Evolutionary conservation across 2,113 vertebrate species (phyloP).

Genomic region (Equus quagga): DNA sequence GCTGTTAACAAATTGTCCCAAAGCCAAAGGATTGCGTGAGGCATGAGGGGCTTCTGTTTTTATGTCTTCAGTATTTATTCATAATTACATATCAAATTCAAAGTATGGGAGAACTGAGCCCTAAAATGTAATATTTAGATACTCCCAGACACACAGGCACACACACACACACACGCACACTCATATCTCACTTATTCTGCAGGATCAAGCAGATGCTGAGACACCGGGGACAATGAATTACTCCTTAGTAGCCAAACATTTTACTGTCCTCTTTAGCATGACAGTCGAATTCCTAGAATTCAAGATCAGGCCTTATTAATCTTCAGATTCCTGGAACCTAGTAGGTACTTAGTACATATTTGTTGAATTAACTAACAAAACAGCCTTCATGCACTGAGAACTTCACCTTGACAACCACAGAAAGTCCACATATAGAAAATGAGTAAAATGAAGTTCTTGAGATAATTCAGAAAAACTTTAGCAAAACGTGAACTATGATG

Average conservation of each 20-base stretch:
- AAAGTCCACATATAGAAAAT: neutral
- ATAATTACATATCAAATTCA: slow-evolving; percentile 1
- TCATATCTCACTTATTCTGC: neutral
- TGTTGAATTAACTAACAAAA: neutral
- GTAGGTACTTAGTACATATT: neutral
- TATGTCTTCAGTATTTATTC: neutral
- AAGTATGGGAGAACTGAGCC: neutral
- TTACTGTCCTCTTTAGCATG: neutral
- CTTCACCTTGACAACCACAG: neutral
- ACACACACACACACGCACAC: no score
- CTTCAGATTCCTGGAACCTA: neutral
- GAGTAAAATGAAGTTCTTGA: neutral
- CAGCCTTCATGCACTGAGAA: neutral
- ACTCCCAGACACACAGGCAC: neutral
- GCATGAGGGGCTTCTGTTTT: neutral
- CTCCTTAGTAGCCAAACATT: neutral
- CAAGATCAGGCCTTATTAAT: neutral
- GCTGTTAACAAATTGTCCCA: neutral
- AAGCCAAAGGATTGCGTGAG: neutral
- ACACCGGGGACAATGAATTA: neutral
- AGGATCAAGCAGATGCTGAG: neutral
- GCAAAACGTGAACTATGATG: neutral
- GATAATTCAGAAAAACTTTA: neutral
- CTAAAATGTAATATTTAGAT: neutral
- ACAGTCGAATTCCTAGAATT: neutral